Conservation (phyloP, 2,113 vertebrate genomes). For the Syngnathus floridae region DNA sequence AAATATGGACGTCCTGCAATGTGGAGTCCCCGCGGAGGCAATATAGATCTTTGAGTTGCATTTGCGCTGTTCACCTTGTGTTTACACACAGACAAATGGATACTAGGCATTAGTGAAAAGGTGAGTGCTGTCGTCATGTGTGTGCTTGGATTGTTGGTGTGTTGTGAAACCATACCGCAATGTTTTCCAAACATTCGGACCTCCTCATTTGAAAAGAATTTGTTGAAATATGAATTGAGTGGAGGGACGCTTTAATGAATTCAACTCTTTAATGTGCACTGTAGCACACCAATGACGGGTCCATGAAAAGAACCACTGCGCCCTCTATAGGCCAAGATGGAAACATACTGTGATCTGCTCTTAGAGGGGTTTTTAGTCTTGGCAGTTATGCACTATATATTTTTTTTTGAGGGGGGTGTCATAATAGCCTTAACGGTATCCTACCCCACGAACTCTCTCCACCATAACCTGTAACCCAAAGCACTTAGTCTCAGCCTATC, state of each 20-base stretch:
- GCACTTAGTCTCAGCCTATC: too few species aligned
- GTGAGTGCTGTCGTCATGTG: not conserved
- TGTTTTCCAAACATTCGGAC: not conserved
- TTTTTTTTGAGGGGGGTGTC: not conserved
- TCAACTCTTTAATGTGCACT: not conserved
- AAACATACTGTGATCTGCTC: not conserved
- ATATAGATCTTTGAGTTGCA: conserved; percentile 53
- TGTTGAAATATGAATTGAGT: not conserved
- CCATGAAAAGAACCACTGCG: conserved; percentile 48
- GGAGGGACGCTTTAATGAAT: not conserved
- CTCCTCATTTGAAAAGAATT: not conserved
- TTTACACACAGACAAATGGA: conserved; percentile 58
- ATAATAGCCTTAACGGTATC: not conserved
- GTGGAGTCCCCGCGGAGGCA: conserved; percentile 22
- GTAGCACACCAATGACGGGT: not conserved
- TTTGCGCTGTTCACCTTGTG: conserved; percentile 53
- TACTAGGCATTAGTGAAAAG: conserved; percentile 44
- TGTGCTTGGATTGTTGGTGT: conserved; percentile 2
- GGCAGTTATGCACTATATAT: not conserved
- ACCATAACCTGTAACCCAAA: too few species aligned
- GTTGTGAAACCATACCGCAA: not conserved
- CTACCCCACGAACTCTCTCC: too few species aligned
- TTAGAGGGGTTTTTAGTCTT: not conserved
- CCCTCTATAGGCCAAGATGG: conserved; percentile 56
- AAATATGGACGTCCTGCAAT: conserved; percentile 43